Conservation (phyloP, 2,888 invertebrate genomes). For the Sphinx pinastri region DNA sequence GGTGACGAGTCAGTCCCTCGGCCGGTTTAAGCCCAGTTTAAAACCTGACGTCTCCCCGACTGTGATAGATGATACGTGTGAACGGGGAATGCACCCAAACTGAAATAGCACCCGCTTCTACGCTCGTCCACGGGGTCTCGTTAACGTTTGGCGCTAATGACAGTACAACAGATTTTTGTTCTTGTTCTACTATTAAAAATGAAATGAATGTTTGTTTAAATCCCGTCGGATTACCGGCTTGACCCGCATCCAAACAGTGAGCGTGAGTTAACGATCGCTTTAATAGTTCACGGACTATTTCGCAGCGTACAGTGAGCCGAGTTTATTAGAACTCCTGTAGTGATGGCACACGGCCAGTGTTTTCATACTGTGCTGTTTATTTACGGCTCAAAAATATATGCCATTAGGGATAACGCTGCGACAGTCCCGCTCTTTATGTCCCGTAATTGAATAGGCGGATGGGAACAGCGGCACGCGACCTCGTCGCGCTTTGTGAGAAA, state of each 20-base stretch:
- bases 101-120: conserved; percentile 61
- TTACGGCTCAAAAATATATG: conserved; percentile 69
- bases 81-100: conserved; percentile 62
- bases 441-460: conserved; percentile 80
- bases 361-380: conserved; percentile 70
- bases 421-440: conserved; percentile 59
- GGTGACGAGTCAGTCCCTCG: conserved; percentile 60
- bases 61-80: conserved; percentile 70
- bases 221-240: conserved; percentile 41
- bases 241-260: conserved; percentile 38
- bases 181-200: conserved; percentile 49
- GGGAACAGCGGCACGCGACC: conserved; percentile 74
- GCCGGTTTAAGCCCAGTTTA: conserved; percentile 72
- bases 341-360: conserved; percentile 74
- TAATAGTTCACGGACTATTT: conserved; percentile 60
- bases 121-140: conserved; percentile 51
- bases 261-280: conserved; percentile 50
- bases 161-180: conserved; percentile 54
- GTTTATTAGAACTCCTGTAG: conserved; percentile 76
- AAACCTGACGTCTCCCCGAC: conserved; percentile 68
- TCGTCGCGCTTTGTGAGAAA: conserved; percentile 51
- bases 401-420: conserved; percentile 74
- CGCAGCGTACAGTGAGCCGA: conserved; percentile 59
- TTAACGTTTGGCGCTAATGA: conserved; percentile 68
- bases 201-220: conserved; percentile 50